Evolutionary conservation across 2,888 invertebrate species (phyloP).

Genomic region (Hypena proboscidalis): DNA sequence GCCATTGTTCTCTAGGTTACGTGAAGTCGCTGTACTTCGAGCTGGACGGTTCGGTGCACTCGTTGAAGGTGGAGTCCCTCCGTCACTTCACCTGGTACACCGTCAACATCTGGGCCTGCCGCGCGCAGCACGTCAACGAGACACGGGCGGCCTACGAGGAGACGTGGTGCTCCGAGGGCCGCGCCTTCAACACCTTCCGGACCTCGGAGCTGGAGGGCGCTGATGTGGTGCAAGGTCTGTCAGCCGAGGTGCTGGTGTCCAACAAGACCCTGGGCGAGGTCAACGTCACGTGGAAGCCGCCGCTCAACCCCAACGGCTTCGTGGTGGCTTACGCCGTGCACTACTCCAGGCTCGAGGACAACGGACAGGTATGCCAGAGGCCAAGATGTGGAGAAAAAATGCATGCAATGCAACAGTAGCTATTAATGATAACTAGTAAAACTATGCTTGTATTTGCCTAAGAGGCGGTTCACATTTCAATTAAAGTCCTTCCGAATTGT

Average conservation of each 20-base stretch:
- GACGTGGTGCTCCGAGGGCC: conserved; percentile 80
- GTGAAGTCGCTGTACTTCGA: conserved; percentile 69
- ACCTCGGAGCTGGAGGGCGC: conserved; percentile 83
- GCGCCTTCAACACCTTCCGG: conserved; percentile 69
- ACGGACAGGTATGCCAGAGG: conserved; percentile 63
- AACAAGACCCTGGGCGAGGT: conserved; percentile 85
- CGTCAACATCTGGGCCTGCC: conserved; percentile 91
- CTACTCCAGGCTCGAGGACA: conserved; percentile 88
- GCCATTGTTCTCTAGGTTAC: conserved; percentile 55
- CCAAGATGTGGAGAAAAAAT: too few relatives aligned
- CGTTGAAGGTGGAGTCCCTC: conserved; percentile 74
- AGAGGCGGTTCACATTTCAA: too few relatives aligned
- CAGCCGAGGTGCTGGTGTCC: conserved; percentile 66
- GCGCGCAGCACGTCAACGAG: conserved; percentile 85
- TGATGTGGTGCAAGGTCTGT: conserved; percentile 86
- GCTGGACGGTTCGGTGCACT: conserved; percentile 78
- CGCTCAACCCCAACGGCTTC: conserved; percentile 93
- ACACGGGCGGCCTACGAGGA: conserved; percentile 67
- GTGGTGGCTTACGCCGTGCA: conserved; percentile 94
- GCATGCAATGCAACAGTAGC: too few relatives aligned
- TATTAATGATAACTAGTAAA: too few relatives aligned
- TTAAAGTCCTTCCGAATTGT: too few relatives aligned
- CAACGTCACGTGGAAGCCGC: conserved; percentile 92
- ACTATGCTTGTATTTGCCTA: too few relatives aligned
- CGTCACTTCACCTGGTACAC: conserved; percentile 92